These are phyloP conservation scores for Actenoides hombroni DNA, from an alignment of 2,113 vertebrate genomes.

Conservation along the genomic window DNA sequence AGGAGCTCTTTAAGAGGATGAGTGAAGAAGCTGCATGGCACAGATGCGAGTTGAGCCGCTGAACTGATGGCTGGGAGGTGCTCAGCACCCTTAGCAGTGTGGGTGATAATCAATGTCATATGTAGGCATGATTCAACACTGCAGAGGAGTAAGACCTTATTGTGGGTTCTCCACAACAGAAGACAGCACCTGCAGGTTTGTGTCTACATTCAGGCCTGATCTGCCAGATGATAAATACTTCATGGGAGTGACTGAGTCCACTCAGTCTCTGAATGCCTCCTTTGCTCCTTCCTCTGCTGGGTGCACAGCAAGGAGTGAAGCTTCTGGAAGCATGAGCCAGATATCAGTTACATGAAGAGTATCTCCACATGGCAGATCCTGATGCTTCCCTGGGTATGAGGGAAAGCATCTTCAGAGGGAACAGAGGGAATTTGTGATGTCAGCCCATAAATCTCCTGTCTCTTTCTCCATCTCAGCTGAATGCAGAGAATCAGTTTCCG, in stretches of 20 bases:
- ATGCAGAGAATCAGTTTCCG: constrained; percentile 18
- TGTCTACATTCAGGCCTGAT: not conserved
- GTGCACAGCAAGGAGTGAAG: accelerated
- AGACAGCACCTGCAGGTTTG: not conserved
- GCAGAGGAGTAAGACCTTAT: not conserved
- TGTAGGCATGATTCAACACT: not conserved
- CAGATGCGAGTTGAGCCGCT: not conserved
- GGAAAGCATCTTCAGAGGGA: not conserved
- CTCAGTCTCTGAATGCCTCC: not conserved
- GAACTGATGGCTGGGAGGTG: not conserved
- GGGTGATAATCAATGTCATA: accelerated
- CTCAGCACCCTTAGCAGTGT: not conserved
- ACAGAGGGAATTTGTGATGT: not conserved
- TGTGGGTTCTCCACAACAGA: not conserved
- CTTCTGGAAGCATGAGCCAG: not conserved
- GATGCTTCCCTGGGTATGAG: not conserved
- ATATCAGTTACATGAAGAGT: not conserved
- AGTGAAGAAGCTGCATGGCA: not conserved
- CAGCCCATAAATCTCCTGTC: constrained; percentile 55
- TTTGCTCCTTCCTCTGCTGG: not conserved
- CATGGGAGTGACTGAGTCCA: no score
- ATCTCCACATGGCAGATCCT: not conserved
- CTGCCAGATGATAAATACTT: accelerated
- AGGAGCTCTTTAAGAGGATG: not conserved
- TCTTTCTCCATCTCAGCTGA: constrained; percentile 13